A percentile compares a stretch with the other conserved stretches of the same genome.
phyloP scores from a whole-genome alignment of 2,113 vertebrate species.

The Ctenomys sociabilis region DNA sequence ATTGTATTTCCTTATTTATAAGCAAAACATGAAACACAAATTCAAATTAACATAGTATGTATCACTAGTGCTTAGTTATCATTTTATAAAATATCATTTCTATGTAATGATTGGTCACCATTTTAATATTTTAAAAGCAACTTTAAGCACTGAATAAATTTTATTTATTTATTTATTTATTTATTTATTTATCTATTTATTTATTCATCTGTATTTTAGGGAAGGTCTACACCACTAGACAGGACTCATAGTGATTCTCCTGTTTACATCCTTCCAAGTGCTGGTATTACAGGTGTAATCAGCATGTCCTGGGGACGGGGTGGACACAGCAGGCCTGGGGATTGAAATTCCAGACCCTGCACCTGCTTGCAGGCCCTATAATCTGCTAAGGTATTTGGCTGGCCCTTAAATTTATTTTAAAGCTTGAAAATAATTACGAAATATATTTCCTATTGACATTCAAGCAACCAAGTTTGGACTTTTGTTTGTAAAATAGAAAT shows the following conservation, averaged over 20 bases:
- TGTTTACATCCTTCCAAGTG: too few species aligned
- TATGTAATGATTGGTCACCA: not conserved
- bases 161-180: too few species aligned
- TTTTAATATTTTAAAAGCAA: not conserved
- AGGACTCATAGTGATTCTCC: too few species aligned
- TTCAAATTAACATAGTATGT: not conserved
- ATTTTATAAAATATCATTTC: not conserved
- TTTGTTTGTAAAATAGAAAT: conserved; percentile 58
- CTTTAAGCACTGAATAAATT: not conserved
- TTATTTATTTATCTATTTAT: too few species aligned
- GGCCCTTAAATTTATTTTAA: conserved; percentile 4
- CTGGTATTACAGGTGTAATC: too few species aligned
- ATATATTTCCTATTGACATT: conserved; percentile 21
- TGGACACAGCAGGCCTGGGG: too few species aligned
- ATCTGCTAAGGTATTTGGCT: too few species aligned
- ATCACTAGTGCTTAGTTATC: not conserved
- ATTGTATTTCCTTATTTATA: not conserved
- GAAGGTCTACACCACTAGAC: too few species aligned
- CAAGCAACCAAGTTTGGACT: not conserved
- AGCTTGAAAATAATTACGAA: not conserved
- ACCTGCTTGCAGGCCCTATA: too few species aligned
- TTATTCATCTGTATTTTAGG: too few species aligned
- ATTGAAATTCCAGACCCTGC: too few species aligned
- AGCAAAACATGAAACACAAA: not conserved
- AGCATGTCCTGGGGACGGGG: too few species aligned